Base-by-base conservation (phyloP, 35 echinoderm and acorn worm genomes). In the Acanthaster planci region DNA sequence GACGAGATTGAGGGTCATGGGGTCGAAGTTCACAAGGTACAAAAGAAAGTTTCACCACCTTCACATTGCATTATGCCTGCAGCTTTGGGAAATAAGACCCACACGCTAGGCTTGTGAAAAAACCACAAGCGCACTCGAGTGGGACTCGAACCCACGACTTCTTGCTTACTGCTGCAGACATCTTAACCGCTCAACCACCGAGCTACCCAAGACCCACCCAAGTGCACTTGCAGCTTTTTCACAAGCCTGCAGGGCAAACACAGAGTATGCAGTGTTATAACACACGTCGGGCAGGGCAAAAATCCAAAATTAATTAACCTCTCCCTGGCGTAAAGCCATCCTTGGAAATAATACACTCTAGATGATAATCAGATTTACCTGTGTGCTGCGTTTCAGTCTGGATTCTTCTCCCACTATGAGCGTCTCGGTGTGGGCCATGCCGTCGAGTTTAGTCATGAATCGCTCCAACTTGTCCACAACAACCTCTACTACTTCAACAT, bases 401-500 rank as follows among this genome's bases (percentile, higher is more conserved):
- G 79, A 36, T 15, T 35, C 18, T 89, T 89, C 59, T 31, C 67
- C 42, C 77, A 89, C 36, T 89, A n/a, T 77, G 87, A 89, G 16
- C 87, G 87, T 76, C 78, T 89, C 19, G 87, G 87, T 22, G 18
- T 89, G 1, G 87, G 87, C 34, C 79, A 82, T n/a, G 79, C 87
- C 21, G 78, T 81, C 21, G 87, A 89, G 40, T 89, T 82, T 35
- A 82, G 27, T 19, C 87, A 89, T 42, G 40, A 82, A 22, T 80
- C 57, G 3, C 55, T 89, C 7, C 18, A 16, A 3, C 36, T 89
- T 35, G 51, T 22, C 1, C 87, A 89, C 39, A 89, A 89, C 44
- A 55, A 89, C 31, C 57, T 89, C 1, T 60, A 89, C 59, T 89
- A 81, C 60, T 89, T 89, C 42, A 89, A 89, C 79, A 55, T 89